Percentiles rank a stretch among this genome's conserved stretches.
These are phyloP conservation scores for Euglossa dilemma DNA, from an alignment of 1,140 invertebrate species.

Conservation along the genomic window DNA sequence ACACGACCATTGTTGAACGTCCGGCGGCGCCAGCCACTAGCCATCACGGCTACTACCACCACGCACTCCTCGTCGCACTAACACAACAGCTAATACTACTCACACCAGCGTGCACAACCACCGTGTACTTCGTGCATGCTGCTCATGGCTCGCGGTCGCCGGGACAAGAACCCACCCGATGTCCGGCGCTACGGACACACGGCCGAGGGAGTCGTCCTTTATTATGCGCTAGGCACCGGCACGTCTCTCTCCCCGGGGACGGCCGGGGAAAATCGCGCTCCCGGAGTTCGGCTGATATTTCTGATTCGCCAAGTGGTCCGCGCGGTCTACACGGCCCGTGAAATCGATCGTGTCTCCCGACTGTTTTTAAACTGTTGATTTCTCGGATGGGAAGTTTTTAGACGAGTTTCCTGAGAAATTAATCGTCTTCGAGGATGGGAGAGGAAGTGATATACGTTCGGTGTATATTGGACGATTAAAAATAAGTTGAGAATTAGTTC, in stretches of 20 bases:
- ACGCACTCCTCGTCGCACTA: slow-evolving; percentile 43
- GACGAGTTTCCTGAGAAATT: too few species aligned
- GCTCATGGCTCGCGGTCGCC: slow-evolving; percentile 48
- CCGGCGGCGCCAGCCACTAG: slow-evolving; percentile 78
- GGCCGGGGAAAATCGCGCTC: slow-evolving; percentile 31
- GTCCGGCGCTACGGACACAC: slow-evolving; percentile 61
- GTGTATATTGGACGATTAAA: too few species aligned
- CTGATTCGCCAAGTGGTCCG: not conserved
- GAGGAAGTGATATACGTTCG: too few species aligned
- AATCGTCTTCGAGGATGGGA: too few species aligned
- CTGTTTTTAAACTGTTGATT: too few species aligned
- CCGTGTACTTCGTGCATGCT: slow-evolving; percentile 30
- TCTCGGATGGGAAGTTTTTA: too few species aligned
- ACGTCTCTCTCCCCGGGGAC: slow-evolving; percentile 22
- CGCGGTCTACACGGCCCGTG: not conserved
- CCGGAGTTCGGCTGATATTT: not conserved
- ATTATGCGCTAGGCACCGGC: slow-evolving; percentile 17
- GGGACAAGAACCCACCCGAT: slow-evolving; percentile 63
- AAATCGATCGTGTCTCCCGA: too few species aligned
- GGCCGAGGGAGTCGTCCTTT: slow-evolving; percentile 24
- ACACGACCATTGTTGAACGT: slow-evolving; percentile 76
- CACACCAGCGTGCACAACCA: slow-evolving; percentile 50
- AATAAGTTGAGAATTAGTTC: too few species aligned
- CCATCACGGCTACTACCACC: slow-evolving; percentile 69
- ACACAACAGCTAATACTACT: too few species aligned